Evolutionary conservation across 2,888 invertebrate species (phyloP).

Genomic region (Zaprionus lineosus): DNA sequence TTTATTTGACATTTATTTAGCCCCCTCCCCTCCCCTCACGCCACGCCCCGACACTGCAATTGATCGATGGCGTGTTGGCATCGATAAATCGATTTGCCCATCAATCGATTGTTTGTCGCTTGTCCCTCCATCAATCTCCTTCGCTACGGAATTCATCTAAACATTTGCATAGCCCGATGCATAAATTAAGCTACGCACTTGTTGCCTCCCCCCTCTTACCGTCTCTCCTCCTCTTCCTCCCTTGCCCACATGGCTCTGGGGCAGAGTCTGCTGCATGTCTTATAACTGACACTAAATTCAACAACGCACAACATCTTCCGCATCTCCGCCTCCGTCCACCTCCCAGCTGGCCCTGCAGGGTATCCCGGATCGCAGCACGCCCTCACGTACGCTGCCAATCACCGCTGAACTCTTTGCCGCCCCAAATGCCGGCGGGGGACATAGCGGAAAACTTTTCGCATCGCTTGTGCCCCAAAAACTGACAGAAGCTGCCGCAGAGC

Average conservation of each 20-base stretch:
- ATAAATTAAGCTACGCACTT: conserved; percentile 67
- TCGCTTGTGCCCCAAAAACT: not conserved
- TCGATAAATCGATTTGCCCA: not conserved
- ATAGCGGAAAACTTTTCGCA: conserved; percentile 42
- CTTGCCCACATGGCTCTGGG: conserved; percentile 35
- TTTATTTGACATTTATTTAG: conserved; percentile 75
- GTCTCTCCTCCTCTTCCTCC: no score
- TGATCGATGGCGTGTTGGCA: not conserved
- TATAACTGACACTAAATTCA: conserved; percentile 46
- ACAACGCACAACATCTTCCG: conserved; percentile 35
- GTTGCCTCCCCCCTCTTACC: no score
- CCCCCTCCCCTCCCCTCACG: no score
- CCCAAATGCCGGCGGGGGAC: conserved; percentile 2
- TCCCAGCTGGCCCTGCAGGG: not conserved
- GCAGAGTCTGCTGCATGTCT: conserved; percentile 16
- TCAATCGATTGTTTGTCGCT: conserved; percentile 60
- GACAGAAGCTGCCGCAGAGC: not conserved
- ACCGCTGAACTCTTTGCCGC: conserved; percentile 4
- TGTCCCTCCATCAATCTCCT: not conserved
- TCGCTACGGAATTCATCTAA: conserved; percentile 4
- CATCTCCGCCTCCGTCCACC: not conserved
- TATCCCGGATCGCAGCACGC: conserved; percentile 41
- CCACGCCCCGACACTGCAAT: conserved; percentile 26
- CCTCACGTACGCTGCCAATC: conserved; percentile 66
- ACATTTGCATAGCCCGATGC: conserved; percentile 51